Evolutionary conservation across 2,113 vertebrate genomes (phyloP).

Genomic region (Nothocercus julius): DNA sequence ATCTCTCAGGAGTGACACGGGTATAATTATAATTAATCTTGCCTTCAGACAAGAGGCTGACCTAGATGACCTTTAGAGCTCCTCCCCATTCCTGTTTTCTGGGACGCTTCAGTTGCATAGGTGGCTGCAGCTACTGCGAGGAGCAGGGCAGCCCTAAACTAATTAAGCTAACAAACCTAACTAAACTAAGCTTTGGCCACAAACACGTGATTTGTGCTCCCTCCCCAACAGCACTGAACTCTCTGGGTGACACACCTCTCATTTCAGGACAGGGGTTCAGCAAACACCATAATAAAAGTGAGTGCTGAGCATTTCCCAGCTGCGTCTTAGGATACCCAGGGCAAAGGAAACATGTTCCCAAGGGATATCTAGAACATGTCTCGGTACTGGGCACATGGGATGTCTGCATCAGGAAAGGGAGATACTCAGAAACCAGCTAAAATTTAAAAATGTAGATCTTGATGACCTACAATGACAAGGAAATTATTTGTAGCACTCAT

Average conservation of each 20-base stretch:
- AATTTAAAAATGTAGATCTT: background rate
- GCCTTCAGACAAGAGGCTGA: background rate
- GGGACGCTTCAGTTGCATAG: background rate
- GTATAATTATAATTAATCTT: constrained; percentile 67
- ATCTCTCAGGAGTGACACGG: background rate
- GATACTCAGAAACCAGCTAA: background rate
- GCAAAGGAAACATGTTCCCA: background rate
- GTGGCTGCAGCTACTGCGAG: background rate
- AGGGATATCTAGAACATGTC: background rate
- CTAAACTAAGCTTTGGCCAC: background rate
- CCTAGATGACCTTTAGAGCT: constrained; percentile 18
- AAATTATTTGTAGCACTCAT: background rate
- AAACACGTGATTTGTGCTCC: background rate
- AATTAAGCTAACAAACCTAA: too few species aligned
- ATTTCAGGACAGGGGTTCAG: background rate
- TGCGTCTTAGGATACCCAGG: rapidly evolving
- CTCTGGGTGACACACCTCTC: background rate
- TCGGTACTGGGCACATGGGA: background rate
- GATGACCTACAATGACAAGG: background rate
- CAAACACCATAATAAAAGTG: background rate
- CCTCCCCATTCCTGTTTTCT: background rate
- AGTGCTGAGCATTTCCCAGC: rapidly evolving
- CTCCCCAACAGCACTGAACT: too few species aligned
- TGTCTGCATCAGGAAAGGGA: background rate
- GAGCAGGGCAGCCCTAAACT: background rate